Conservation (phyloP, 1,140 invertebrate species). For the Bombus pyrosoma region DNA sequence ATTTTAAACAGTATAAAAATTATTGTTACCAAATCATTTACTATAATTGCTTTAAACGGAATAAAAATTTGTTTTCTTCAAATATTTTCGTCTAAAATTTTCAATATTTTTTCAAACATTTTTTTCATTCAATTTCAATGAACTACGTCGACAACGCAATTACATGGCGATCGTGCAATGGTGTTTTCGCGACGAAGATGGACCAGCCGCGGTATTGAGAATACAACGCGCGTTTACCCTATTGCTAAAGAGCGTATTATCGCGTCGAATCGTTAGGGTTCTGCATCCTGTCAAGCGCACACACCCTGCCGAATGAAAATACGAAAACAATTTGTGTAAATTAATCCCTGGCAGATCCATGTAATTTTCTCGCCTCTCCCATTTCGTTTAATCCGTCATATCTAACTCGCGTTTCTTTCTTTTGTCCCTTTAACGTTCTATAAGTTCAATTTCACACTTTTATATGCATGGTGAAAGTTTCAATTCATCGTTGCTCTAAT, state of each 20-base stretch:
- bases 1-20: too few relatives aligned
- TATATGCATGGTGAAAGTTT: too few relatives aligned
- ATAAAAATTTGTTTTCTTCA: background rate
- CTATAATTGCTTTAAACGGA: background rate
- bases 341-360: slow-evolving; percentile 56
- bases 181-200: slow-evolving; percentile 23
- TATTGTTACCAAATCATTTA: background rate
- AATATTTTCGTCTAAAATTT: background rate
- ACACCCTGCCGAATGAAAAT: slow-evolving; percentile 57
- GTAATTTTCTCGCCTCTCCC: slow-evolving; percentile 59
- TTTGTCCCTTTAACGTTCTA: background rate
- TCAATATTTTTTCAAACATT: background rate
- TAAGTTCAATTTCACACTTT: too few relatives aligned
- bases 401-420: background rate
- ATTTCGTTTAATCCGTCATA: slow-evolving; percentile 11
- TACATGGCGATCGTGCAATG: background rate
- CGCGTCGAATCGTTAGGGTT: slow-evolving; percentile 65
- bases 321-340: slow-evolving; percentile 58
- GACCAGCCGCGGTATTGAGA: slow-evolving; percentile 22
- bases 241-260: slow-evolving; percentile 63
- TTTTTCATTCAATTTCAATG: background rate
- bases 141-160: background rate
- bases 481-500: too few relatives aligned
- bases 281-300: slow-evolving; percentile 60
- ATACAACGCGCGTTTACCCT: slow-evolving; percentile 44